Conservation (phyloP, 2,113 vertebrate species). For the Phylloscopus trochiloides region DNA sequence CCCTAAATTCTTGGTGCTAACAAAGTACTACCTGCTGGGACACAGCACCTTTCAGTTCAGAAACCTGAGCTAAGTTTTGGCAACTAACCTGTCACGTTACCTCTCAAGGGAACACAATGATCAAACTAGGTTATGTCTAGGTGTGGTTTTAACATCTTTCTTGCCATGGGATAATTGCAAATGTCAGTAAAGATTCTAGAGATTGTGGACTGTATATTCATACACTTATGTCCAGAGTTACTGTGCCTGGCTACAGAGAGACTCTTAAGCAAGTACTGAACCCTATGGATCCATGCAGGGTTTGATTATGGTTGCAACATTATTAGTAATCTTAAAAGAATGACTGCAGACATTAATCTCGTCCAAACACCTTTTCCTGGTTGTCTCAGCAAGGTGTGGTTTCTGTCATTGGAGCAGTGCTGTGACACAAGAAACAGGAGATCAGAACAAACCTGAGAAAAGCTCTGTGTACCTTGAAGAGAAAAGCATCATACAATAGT, state of each 20-base stretch:
- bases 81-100: not conserved
- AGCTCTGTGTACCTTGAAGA: not conserved
- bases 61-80: not conserved
- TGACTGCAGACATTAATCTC: not conserved
- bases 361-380: not conserved
- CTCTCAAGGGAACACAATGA: not conserved
- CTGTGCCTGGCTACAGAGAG: not conserved
- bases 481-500: not conserved
- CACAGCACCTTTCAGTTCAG: not conserved
- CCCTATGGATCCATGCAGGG: not conserved
- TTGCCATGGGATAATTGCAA: not conserved
- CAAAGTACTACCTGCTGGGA: not conserved
- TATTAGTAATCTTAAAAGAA: not conserved
- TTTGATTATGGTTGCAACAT: not conserved
- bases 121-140: not conserved
- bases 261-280: not conserved
- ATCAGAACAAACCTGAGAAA: not conserved
- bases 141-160: not conserved
- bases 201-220: not conserved
- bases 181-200: not conserved
- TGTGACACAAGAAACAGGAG: not conserved
- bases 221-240: not conserved
- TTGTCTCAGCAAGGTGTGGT: not conserved
- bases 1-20: not conserved
- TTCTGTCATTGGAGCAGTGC: not conserved